Percentiles rank a stretch among this genome's conserved stretches.
These are phyloP conservation scores for Imbricaverruca yamaguchii DNA, from an alignment of 2,888 invertebrate species.

Conservation along the genomic window DNA sequence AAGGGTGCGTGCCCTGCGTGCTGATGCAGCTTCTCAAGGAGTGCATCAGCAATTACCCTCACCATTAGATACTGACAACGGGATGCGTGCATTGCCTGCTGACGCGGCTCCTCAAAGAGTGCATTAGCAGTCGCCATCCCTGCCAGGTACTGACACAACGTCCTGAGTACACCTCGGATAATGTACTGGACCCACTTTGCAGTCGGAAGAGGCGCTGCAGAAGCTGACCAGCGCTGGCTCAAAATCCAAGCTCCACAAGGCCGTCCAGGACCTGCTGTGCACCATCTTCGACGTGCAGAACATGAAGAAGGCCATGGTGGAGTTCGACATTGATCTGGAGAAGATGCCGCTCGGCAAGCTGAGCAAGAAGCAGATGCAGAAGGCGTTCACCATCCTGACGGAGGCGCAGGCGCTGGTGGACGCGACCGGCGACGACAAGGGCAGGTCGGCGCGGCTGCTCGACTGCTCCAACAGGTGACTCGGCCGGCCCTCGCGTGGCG, in stretches of 20 bases:
- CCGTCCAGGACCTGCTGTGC: constrained; percentile 73
- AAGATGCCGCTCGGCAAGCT: constrained; percentile 98
- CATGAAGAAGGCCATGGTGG: constrained; percentile 88
- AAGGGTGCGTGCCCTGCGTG: too few relatives aligned
- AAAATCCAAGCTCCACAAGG: constrained; percentile 59
- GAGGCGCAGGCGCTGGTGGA: constrained; percentile 51
- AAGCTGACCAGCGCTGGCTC: constrained; percentile 38
- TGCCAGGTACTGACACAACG: too few relatives aligned
- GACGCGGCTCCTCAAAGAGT: too few relatives aligned
- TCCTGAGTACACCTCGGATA: too few relatives aligned
- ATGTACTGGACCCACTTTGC: not conserved
- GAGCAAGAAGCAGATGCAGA: constrained; percentile 78
- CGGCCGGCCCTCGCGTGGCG: too few relatives aligned
- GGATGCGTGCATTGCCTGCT: too few relatives aligned
- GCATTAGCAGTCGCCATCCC: constrained; percentile 14
- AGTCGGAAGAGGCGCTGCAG: constrained; percentile 41
- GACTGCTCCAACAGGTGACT: constrained; percentile 67
- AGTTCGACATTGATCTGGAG: constrained; percentile 88
- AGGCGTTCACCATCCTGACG: constrained; percentile 64
- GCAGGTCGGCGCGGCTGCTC: constrained; percentile 51
- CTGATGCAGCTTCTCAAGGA: too few relatives aligned
- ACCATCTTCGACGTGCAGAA: constrained; percentile 81
- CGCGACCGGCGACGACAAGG: constrained; percentile 25
- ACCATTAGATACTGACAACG: too few relatives aligned
- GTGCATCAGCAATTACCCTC: too few relatives aligned